Conservation (phyloP, 1,140 invertebrate species). For the Drosophila lacteicornis region DNA sequence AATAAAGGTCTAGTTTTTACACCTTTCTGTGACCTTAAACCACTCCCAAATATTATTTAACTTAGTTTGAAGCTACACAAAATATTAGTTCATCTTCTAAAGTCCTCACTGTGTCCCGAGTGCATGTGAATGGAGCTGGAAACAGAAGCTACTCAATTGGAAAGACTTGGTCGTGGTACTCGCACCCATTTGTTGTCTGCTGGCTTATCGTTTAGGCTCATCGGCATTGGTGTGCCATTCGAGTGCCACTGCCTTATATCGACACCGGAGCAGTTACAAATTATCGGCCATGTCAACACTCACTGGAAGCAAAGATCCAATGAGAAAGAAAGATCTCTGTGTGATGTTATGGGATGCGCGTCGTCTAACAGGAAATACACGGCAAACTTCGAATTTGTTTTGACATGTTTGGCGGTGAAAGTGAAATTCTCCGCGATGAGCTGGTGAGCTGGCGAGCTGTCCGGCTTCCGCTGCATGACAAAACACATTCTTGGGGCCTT, state of each 20-base stretch:
- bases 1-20: too few species aligned
- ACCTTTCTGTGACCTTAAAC: too few species aligned
- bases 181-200: constrained; percentile 56
- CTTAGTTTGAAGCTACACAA: background rate
- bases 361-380: constrained; percentile 76
- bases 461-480: constrained; percentile 65
- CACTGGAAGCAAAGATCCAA: background rate
- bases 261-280: constrained; percentile 54
- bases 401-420: constrained; percentile 83
- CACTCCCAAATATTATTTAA: background rate
- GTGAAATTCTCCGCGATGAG: constrained; percentile 66
- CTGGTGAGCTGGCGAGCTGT: constrained; percentile 9
- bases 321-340: constrained; percentile 5
- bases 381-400: constrained; percentile 77
- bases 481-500: constrained; percentile 58
- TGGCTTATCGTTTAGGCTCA: constrained; percentile 80
- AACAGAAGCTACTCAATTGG: constrained; percentile 37
- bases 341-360: constrained; percentile 53
- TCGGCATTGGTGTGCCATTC: constrained; percentile 72
- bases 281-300: constrained; percentile 66
- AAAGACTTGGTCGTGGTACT: constrained; percentile 26
- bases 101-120: constrained; percentile 44
- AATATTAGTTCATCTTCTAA: constrained; percentile 1
- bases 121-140: constrained; percentile 48
- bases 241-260: constrained; percentile 69